A percentile compares a stretch with the other conserved stretches of the same genome.
Conservation (phyloP, 2,888 invertebrate genomes). For the Caenorhabditis doughertyi region DNA sequence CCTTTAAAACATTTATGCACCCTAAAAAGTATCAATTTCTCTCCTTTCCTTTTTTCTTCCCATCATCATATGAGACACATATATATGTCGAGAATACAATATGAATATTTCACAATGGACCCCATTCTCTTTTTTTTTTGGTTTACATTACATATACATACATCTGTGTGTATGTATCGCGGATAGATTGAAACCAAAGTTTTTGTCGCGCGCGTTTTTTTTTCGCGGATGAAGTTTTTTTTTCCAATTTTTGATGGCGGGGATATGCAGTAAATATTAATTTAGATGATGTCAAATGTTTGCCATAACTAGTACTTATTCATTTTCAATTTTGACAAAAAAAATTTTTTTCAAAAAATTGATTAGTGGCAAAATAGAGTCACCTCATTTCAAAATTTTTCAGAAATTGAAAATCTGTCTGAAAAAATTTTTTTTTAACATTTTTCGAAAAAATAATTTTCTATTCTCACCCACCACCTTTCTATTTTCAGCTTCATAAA, state of each 20-base stretch:
- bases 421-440: not conserved
- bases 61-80: conserved; percentile 16
- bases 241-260: not conserved
- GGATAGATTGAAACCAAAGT: conserved; percentile 5
- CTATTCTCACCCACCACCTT: not conserved
- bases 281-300: not conserved
- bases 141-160: conserved; percentile 26
- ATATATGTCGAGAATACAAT: conserved; percentile 21
- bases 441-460: not conserved
- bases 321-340: not conserved
- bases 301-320: not conserved
- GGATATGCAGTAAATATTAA: not conserved
- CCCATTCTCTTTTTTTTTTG: not conserved
- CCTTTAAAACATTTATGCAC: conserved; percentile 10
- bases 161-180: too few relatives aligned
- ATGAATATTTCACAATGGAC: conserved; percentile 37
- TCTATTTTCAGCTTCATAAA: not conserved
- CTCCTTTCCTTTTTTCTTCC: not conserved
- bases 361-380: too few relatives aligned
- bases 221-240: not conserved
- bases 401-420: not conserved
- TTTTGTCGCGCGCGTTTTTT: not conserved
- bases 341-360: too few relatives aligned
- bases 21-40: not conserved
- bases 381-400: not conserved